Base-by-base conservation (phyloP, 2,113 vertebrate genomes). In the Lophotis ruficrista region DNA sequence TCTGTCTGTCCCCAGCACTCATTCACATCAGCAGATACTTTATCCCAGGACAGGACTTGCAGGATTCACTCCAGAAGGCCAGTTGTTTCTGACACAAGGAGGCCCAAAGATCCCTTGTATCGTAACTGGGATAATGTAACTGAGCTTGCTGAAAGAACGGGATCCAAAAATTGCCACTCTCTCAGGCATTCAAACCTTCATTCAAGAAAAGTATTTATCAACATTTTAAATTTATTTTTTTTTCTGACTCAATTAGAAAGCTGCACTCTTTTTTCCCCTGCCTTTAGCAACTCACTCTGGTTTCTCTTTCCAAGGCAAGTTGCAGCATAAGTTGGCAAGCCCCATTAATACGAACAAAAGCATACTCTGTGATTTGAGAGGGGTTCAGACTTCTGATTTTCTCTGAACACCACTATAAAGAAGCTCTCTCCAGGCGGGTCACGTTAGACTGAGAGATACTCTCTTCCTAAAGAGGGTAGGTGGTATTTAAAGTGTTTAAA, bases 251-350 rank as follows among this genome's bases (percentile, higher is more conserved):
- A 75, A 64, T 82, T 57, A 68, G 72, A 95, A 93, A 95, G 38
- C 54, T 66, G 35, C 45, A 41, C 18, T 95, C 27, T 73, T 79
- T 85, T 94, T 89, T 95, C 54, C 91, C 93, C 65, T 56, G 71
- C 35, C 72, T 96, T 91, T 65, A 87, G 73, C 56, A 87, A 87
- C 35, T 82, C 35, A 14, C 22, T 75, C 57, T 77, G 35, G 37
- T 54, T 79, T 76, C 90, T 79, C 76, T 66, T 96, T 87, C 81
- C 93, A 96, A 93, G 65, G 48, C 78, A 81, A 95, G 62, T 83
- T 93, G 77, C 85, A 70, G 47, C 28, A 41, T 19, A 97, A 94
- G 43, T 50, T 93, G 72, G 69, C 68, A 89, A 69, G 18, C 6
- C 25, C 45, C 6, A 2, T 10, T 76, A 75, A n/a, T 14, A 73